Evolutionary conservation across 2,888 invertebrate genomes (phyloP).

Genomic region (Hipparchia semele): DNA sequence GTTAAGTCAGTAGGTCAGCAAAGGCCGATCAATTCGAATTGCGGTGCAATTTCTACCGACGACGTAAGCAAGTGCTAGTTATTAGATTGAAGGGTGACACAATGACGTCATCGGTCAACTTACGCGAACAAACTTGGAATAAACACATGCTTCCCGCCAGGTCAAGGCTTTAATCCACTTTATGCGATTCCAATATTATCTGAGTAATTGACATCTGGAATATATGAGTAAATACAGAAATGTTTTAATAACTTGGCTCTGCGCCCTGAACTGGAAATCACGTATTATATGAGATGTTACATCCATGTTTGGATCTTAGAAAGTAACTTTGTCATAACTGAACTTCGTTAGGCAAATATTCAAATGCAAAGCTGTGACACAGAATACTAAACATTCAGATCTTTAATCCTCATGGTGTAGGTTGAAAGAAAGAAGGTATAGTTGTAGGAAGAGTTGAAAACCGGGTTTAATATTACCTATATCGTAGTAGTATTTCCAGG

Average conservation of each 20-base stretch:
- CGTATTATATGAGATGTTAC: slow-evolving; percentile 8
- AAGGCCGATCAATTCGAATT: slow-evolving; percentile 1
- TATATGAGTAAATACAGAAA: slow-evolving; percentile 13
- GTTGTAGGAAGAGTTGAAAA: too few relatives aligned
- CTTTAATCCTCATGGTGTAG: too few relatives aligned
- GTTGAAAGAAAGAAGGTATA: too few relatives aligned
- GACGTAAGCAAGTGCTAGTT: background rate
- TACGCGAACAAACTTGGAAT: slow-evolving; percentile 25
- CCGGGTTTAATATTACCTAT: too few relatives aligned
- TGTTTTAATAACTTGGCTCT: slow-evolving; percentile 17
- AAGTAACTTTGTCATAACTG: background rate
- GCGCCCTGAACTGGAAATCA: slow-evolving; percentile 17
- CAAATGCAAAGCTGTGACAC: too few relatives aligned
- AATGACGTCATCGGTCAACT: slow-evolving; percentile 22
- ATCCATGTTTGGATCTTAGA: background rate
- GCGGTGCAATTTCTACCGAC: background rate
- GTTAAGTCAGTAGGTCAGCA: background rate
- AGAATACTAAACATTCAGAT: too few relatives aligned
- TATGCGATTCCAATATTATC: slow-evolving; percentile 16
- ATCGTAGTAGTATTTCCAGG: too few relatives aligned
- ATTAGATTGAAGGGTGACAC: slow-evolving; percentile 12
- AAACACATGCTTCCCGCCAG: slow-evolving; percentile 23
- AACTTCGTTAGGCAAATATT: background rate
- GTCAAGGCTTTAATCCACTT: slow-evolving; percentile 28
- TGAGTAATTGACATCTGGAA: slow-evolving; percentile 11